Conservation (phyloP, 2,113 vertebrate genomes). For the Chloropsis cyanopogon region DNA sequence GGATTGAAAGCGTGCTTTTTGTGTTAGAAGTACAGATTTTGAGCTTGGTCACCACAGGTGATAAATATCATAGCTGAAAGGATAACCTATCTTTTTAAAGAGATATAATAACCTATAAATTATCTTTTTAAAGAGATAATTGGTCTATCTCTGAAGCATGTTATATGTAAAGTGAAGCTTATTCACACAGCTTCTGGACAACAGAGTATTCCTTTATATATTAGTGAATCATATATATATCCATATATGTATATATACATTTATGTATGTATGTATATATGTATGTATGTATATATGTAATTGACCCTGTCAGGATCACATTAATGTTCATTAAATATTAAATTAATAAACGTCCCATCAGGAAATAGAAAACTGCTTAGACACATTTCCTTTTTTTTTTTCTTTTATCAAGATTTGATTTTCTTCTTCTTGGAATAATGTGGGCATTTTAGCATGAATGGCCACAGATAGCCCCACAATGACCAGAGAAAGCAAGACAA, state of each 20-base stretch:
- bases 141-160: neutral
- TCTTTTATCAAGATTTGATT: neutral
- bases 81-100: neutral
- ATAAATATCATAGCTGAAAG: neutral
- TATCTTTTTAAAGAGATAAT: neutral
- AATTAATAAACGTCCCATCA: neutral
- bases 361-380: neutral
- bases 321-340: neutral
- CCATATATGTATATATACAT: neutral
- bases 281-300: neutral
- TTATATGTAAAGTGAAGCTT: neutral
- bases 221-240: neutral
- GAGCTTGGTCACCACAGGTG: neutral
- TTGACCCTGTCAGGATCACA: neutral
- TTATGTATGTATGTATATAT: neutral
- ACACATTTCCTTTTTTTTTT: neutral
- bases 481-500: neutral
- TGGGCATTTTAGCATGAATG: neutral
- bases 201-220: neutral
- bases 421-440: neutral
- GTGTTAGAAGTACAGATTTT: neutral
- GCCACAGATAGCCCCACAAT: neutral
- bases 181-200: neutral
- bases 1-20: rapidly evolving
- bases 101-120: too few relatives aligned